These are phyloP conservation scores for Idaea straminata DNA, from an alignment of 2,888 invertebrate genomes.

Conservation along the genomic window DNA sequence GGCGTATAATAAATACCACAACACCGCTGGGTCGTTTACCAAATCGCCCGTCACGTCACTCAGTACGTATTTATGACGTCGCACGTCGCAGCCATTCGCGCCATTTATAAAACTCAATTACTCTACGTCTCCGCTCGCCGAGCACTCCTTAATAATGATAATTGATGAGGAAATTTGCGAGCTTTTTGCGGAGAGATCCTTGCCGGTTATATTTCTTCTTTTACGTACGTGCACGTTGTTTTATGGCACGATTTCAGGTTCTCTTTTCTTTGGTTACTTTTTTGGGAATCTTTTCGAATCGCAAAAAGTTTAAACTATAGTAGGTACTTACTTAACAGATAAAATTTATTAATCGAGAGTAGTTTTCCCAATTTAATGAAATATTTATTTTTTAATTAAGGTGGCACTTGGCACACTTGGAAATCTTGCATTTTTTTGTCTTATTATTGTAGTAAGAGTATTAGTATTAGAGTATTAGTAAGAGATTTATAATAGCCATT, in stretches of 20 bases:
- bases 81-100: constrained; percentile 42
- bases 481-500: no score
- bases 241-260: constrained; percentile 22
- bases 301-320: no score
- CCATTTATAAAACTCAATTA: constrained; percentile 80
- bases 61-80: constrained; percentile 47
- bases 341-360: no score
- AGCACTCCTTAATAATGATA: constrained; percentile 75
- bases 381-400: no score
- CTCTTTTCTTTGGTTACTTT: background rate
- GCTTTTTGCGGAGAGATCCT: constrained; percentile 76
- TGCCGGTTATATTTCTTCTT: constrained; percentile 70
- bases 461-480: no score
- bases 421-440: no score
- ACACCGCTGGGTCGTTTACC: constrained; percentile 15
- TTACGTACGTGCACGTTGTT: constrained; percentile 44
- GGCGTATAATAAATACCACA: background rate
- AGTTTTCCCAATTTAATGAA: no score
- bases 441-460: no score
- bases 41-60: constrained; percentile 23
- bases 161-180: constrained; percentile 79
- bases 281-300: background rate
- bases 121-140: constrained; percentile 51
- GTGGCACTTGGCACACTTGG: no score
- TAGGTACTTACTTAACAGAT: no score